Conservation (phyloP, 2,113 vertebrate species). For the Onychorhynchus coronatus region DNA sequence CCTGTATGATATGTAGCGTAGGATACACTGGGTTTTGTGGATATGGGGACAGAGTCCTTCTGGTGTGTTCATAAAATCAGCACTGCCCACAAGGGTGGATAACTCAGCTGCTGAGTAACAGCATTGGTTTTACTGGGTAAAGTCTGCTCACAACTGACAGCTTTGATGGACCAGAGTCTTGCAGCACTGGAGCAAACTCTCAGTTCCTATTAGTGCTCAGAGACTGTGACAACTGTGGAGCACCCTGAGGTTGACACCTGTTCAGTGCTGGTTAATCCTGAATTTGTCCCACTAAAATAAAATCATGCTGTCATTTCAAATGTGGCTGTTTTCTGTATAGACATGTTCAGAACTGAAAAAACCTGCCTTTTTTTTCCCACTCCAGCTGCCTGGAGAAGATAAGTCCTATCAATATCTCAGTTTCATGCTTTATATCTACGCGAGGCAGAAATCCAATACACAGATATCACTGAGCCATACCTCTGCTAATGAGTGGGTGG, state of each 20-base stretch:
- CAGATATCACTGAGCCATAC: background rate
- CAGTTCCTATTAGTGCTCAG: background rate
- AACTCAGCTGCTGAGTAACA: background rate
- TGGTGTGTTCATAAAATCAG: background rate
- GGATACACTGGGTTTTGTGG: background rate
- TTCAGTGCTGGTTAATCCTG: conserved; percentile 22
- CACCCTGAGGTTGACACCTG: conserved; percentile 37
- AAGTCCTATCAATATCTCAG: conserved; percentile 12
- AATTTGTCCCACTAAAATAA: conserved; percentile 40
- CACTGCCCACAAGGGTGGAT: background rate
- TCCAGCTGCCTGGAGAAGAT: conserved; percentile 42
- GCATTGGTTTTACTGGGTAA: background rate
- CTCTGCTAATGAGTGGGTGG: background rate
- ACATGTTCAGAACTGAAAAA: conserved; percentile 19
- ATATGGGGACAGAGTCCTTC: background rate
- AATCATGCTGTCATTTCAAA: conserved; percentile 33
- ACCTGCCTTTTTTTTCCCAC: background rate
- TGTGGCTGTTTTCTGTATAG: background rate
- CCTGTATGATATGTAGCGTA: background rate
- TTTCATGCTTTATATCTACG: background rate
- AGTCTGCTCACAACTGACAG: background rate
- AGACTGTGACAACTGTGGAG: background rate
- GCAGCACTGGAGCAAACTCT: background rate
- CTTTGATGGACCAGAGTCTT: background rate
- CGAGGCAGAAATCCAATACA: background rate